Conservation (phyloP, 92 coral and sea anemone species). For the Blastomussa wellsi region DNA sequence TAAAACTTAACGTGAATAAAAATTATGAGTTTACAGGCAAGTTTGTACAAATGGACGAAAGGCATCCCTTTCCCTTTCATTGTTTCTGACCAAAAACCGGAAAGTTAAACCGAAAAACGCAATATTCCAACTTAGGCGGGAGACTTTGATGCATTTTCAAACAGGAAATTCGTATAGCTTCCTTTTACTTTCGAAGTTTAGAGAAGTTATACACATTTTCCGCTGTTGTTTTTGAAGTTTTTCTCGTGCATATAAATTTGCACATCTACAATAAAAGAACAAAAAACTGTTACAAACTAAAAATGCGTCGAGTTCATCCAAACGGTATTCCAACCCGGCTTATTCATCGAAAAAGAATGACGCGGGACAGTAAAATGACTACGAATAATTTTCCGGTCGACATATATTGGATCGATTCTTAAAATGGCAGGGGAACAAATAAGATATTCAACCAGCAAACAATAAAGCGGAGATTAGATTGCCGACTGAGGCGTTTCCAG, state of each 20-base stretch:
- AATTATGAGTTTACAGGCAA: neutral
- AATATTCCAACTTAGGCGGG: neutral
- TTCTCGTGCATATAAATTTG: neutral
- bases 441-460: conserved; percentile 14
- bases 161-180: conserved; percentile 14
- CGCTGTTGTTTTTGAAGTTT: neutral
- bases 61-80: neutral
- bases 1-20: neutral
- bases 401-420: neutral
- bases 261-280: neutral
- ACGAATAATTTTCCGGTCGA: neutral
- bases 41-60: neutral
- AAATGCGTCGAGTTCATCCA: neutral
- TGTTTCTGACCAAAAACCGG: neutral
- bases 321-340: neutral
- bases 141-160: conserved; percentile 4
- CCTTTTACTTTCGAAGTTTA: neutral
- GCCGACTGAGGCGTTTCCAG: conserved; percentile 28
- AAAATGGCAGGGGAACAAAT: conserved; percentile 1
- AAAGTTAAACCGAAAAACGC: conserved; percentile 8
- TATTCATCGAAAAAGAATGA: neutral
- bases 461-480: neutral
- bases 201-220: neutral
- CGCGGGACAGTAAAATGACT: neutral
- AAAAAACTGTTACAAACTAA: neutral